phyloP scores from a whole-genome alignment of 2,113 vertebrate genomes.

The Forbesichthys agassizii region DNA sequence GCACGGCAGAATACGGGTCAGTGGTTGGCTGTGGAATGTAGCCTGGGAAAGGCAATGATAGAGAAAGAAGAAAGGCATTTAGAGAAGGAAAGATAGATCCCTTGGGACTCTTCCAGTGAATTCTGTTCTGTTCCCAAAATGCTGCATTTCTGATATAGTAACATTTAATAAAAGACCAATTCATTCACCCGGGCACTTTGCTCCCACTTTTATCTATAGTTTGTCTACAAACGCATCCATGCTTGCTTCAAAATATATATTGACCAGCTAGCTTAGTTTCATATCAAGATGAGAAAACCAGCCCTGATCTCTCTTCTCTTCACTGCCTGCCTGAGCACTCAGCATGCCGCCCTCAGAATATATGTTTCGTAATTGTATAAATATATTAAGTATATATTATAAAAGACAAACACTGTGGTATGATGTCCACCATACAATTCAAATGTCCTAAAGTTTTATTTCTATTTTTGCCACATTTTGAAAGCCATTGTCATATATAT shows the following conservation, averaged over 20 bases:
- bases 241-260: not conserved
- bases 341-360: conserved; percentile 58
- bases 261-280: conserved; percentile 19
- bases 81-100: conserved; percentile 7
- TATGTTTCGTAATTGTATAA: conserved; percentile 53
- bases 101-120: conserved; percentile 41
- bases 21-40: too few relatives aligned
- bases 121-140: conserved; percentile 44
- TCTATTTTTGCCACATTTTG: conserved; percentile 4
- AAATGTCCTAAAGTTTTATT: conserved; percentile 16
- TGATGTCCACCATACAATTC: conserved; percentile 17
- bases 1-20: not conserved
- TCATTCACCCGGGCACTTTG: conserved; percentile 1
- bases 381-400: conserved; percentile 50
- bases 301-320: conserved; percentile 47
- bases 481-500: conserved; percentile 1
- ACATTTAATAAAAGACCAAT: conserved; percentile 35
- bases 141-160: conserved; percentile 49
- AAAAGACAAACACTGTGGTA: conserved; percentile 61
- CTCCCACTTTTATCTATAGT: conserved; percentile 8
- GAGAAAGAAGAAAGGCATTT: not conserved
- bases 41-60: not conserved
- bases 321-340: conserved; percentile 38
- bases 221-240: conserved; percentile 4
- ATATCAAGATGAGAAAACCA: conserved; percentile 15